phyloP scores from a whole-genome alignment of 2,888 invertebrate species.

The Drosophila stalkeri region DNA sequence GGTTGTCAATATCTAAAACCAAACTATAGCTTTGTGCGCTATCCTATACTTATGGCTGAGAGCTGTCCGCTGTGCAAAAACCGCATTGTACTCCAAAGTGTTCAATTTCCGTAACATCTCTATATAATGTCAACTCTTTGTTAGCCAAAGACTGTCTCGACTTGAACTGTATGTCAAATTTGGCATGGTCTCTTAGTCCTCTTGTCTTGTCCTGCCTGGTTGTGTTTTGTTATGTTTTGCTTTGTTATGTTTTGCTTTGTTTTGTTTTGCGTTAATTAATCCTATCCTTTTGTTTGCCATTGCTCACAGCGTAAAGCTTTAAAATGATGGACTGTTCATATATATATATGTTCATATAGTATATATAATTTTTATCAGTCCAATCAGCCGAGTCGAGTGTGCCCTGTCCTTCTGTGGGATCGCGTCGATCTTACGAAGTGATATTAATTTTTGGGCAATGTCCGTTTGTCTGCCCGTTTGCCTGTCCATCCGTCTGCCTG shows the following conservation, averaged over 20 bases:
- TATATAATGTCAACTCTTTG: neutral
- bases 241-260: neutral
- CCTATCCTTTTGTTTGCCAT: neutral
- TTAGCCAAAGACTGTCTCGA: neutral
- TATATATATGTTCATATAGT: too few species aligned
- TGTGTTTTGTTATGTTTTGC: neutral
- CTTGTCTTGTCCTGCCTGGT: neutral
- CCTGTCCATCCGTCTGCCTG: too few species aligned
- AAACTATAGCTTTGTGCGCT: neutral
- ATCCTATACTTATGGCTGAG: neutral
- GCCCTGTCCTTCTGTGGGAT: too few species aligned
- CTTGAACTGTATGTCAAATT: slow-evolving; percentile 3
- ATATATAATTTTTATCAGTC: too few species aligned
- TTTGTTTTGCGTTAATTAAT: neutral
- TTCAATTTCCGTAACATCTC: neutral
- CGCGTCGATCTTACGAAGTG: too few species aligned
- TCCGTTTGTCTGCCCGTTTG: too few species aligned
- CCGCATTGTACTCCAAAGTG: neutral
- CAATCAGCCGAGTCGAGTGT: too few species aligned
- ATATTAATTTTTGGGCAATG: too few species aligned
- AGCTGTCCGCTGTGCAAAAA: neutral
- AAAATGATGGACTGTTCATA: neutral
- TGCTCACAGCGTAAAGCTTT: neutral
- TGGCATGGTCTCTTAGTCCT: neutral
- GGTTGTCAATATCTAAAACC: neutral